phyloP scores from a whole-genome alignment of 2,888 invertebrate species.

The Drosophila meridiana region DNA sequence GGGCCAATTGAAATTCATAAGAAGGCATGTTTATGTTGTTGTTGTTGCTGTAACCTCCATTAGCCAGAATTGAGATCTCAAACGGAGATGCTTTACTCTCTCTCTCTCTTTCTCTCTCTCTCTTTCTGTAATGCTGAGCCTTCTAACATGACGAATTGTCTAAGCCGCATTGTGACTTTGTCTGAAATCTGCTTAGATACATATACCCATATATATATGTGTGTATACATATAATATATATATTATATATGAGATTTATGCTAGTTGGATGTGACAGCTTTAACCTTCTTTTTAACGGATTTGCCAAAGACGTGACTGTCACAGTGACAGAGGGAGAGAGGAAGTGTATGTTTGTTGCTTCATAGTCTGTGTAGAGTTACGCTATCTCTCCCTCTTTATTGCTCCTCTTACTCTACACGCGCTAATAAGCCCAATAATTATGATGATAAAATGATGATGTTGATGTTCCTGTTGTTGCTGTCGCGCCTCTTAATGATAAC shows the following conservation, averaged over 20 bases:
- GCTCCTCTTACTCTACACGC: slow-evolving; percentile 33
- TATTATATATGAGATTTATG: slow-evolving; percentile 10
- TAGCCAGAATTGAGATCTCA: slow-evolving; percentile 67
- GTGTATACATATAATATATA: background rate
- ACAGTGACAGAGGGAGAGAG: background rate
- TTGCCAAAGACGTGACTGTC: slow-evolving; percentile 49
- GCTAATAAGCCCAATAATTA: slow-evolving; percentile 72
- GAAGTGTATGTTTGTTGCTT: background rate
- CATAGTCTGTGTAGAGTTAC: slow-evolving; percentile 2
- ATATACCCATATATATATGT: background rate
- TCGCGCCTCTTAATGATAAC: slow-evolving; percentile 66
- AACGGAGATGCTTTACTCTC: background rate
- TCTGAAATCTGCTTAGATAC: slow-evolving; percentile 25
- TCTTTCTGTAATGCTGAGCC: slow-evolving; percentile 23
- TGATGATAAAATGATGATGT: slow-evolving; percentile 77
- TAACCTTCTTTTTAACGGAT: slow-evolving; percentile 45
- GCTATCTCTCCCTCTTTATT: background rate
- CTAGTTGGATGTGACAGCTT: slow-evolving; percentile 23
- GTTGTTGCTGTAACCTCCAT: slow-evolving; percentile 53
- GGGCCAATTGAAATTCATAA: slow-evolving; percentile 76
- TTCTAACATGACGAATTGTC: slow-evolving; percentile 75
- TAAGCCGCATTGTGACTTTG: slow-evolving; percentile 50
- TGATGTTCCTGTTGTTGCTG: slow-evolving; percentile 24
- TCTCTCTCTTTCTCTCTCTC: background rate
- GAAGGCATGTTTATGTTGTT: slow-evolving; percentile 36